Evolutionary conservation across 2,113 vertebrate species (phyloP), one percentile per base, ranked within the genome.

Genomic region (Cyrtonyx montezumae): DNA sequence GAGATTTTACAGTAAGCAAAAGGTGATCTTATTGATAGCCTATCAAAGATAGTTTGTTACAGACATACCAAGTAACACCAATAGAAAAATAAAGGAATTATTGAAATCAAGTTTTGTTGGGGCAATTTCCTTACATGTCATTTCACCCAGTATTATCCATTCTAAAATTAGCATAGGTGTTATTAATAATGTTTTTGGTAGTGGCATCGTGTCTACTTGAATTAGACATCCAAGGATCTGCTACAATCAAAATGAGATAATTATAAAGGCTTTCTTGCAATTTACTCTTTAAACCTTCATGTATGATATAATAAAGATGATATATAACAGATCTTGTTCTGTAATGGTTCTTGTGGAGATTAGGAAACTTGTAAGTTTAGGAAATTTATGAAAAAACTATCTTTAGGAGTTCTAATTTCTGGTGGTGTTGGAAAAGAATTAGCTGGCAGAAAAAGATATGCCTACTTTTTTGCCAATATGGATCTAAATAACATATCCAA

Each of bases 171-270:
- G 76, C 48, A 84, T 2, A 0, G 0, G 63, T 79, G 5, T 12
- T 66, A 19, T 4, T 42, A 67, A 23, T 30, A 43, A 37, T 1
- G 0, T 28, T 91, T 26, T 14, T 42, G 14, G 34, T 1, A 2
- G 3, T 73, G 77, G 13, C 21, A 63, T 30, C 3, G 5, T 15
- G 6, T 21, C 15, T 73, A 4, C 51, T 79, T 82, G 23, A 77
- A 37, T 13, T 13, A 28, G 32, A 25, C 3, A 58, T 49, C 25
- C 22, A 8, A 58, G 11, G 9, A 43, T 87, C 59, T 51, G 8
- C 30, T 30, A 32, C 25, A 71, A 26, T 15, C 11, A 61, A 32
- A 86, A 58, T 8, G 43, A 70, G 6, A 37, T 16, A 59, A 49
- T 81, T 80, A 14, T 42, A 58, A 21, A 66, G 49, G 14, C 1